phyloP scores from a whole-genome alignment of 1,140 invertebrate species.

The Bombyx mandarina region DNA sequence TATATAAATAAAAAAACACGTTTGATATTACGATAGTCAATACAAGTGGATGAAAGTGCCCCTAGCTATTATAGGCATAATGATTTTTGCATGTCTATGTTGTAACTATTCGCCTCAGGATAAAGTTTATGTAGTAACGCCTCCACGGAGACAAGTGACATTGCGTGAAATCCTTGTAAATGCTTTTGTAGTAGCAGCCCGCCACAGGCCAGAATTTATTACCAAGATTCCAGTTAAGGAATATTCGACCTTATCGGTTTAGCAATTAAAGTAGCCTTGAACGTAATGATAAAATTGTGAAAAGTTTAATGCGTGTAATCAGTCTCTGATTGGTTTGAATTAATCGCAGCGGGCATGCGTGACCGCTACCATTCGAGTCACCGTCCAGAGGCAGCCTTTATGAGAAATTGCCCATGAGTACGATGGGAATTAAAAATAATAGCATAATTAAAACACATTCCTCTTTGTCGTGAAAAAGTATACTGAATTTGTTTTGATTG shows the following conservation, averaged over 20 bases:
- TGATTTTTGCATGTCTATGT: constrained; percentile 10
- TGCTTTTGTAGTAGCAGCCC: constrained; percentile 21
- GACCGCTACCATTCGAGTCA: constrained; percentile 55
- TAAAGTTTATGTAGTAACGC: constrained; percentile 31
- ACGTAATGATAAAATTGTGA: constrained; percentile 35
- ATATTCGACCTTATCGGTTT: constrained; percentile 26
- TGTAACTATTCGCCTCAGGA: constrained; percentile 22
- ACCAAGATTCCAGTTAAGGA: background rate
- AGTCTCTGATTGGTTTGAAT: constrained; percentile 66
- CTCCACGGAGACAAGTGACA: constrained; percentile 30
- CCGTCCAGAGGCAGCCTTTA: constrained; percentile 38
- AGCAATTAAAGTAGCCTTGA: constrained; percentile 20
- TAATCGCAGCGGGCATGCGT: constrained; percentile 62
- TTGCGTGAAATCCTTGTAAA: constrained; percentile 46
- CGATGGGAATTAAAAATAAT: constrained; percentile 63
- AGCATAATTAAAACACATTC: constrained; percentile 60
- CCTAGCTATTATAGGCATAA: constrained; percentile 9
- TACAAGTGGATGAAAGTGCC: too few species aligned
- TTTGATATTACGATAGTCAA: too few species aligned
- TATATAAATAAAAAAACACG: too few species aligned
- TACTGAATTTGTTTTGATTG: constrained; percentile 12
- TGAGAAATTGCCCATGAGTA: constrained; percentile 47
- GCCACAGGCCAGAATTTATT: constrained; percentile 8
- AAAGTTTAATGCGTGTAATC: constrained; percentile 64
- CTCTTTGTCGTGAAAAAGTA: constrained; percentile 32